Conservation (phyloP, 2,888 invertebrate genomes). For the Linyphia triangularis region DNA sequence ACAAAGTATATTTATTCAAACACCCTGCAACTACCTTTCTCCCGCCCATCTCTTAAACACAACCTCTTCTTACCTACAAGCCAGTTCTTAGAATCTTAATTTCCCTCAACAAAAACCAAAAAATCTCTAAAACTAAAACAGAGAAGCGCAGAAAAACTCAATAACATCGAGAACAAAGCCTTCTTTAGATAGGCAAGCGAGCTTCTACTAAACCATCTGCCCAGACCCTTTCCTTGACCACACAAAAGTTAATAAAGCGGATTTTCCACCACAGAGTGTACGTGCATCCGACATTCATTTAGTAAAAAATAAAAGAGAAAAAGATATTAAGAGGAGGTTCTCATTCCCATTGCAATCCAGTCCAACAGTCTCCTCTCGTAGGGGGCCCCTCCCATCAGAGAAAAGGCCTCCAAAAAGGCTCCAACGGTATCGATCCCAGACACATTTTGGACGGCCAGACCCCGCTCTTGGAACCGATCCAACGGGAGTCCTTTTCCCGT, state of each 20-base stretch:
- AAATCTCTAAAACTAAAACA: too few relatives aligned
- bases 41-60: too few relatives aligned
- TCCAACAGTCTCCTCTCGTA: constrained; percentile 34
- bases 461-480: constrained; percentile 58
- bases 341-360: constrained; percentile 28
- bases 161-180: too few relatives aligned
- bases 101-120: too few relatives aligned
- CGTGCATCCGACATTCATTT: constrained; percentile 18
- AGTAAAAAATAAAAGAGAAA: not conserved
- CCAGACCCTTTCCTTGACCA: constrained; percentile 31
- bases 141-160: too few relatives aligned
- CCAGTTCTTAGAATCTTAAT: too few relatives aligned
- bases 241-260: constrained; percentile 26
- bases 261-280: constrained; percentile 10
- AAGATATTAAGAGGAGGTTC: not conserved
- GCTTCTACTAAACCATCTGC: too few relatives aligned
- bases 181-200: too few relatives aligned
- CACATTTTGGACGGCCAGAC: constrained; percentile 67
- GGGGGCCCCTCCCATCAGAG: constrained; percentile 55
- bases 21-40: too few relatives aligned
- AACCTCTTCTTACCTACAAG: too few relatives aligned
- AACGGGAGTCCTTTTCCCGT: constrained; percentile 25
- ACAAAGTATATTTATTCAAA: too few relatives aligned
- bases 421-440: constrained; percentile 46
- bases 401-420: constrained; percentile 10